These are phyloP conservation scores for Ophioderma brevispina DNA, from an alignment of 35 echinoderm and acorn worm genomes.

Conservation along the genomic window DNA sequence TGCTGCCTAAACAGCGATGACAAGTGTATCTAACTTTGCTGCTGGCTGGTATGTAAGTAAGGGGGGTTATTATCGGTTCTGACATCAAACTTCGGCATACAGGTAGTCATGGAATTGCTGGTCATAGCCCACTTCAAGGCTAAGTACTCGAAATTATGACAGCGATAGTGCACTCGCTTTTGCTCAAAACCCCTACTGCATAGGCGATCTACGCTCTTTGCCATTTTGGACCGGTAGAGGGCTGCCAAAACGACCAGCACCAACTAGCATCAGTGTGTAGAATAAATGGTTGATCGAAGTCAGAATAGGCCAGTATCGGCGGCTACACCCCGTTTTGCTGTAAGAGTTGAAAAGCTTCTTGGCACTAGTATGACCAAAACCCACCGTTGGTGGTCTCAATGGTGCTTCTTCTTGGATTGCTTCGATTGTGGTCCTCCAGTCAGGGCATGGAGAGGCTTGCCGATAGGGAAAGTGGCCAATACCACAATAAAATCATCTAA, in stretches of 20 bases:
- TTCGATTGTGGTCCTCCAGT: neutral
- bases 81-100: constrained; percentile 40
- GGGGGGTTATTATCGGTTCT: constrained; percentile 38
- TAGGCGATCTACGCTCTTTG: constrained; percentile 26
- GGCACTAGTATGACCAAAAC: neutral
- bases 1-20: constrained; percentile 66
- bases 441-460: constrained; percentile 17
- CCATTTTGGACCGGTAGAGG: constrained; percentile 33
- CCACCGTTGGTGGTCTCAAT: neutral
- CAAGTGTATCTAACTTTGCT: constrained; percentile 36
- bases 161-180: constrained; percentile 44
- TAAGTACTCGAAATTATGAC: constrained; percentile 18
- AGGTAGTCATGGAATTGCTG: constrained; percentile 27
- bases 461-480: constrained; percentile 43
- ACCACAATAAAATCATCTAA: constrained; percentile 70
- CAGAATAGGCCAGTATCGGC: constrained; percentile 42
- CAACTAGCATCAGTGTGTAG: constrained; percentile 70
- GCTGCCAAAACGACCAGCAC: constrained; percentile 28
- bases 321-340: too few species aligned
- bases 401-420: neutral
- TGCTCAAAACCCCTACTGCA: constrained; percentile 46
- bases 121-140: constrained; percentile 25
- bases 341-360: constrained; percentile 31
- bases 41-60: constrained; percentile 20
- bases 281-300: constrained; percentile 33